phyloP scores from a whole-genome alignment of 2,888 invertebrate genomes.

The Acanthococcus lagerstroemiae region DNA sequence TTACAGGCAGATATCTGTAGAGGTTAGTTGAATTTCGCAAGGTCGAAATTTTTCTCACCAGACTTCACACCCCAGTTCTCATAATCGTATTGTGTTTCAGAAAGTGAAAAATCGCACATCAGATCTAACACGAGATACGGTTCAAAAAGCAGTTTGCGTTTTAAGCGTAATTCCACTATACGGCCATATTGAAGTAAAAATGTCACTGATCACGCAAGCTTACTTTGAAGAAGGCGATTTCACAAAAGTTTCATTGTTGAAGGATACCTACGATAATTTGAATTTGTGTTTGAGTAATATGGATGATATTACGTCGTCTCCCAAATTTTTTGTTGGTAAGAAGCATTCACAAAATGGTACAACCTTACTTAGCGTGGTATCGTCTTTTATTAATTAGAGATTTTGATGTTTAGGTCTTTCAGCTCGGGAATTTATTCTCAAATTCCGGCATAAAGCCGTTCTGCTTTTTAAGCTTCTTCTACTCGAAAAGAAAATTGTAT shows the following conservation, averaged over 20 bases:
- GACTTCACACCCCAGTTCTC: not conserved
- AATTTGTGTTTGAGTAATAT: conserved; percentile 65
- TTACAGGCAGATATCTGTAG: conserved; percentile 92
- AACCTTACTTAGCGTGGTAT: too few species aligned
- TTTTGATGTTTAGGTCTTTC: conserved; percentile 59
- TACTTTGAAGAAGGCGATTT: conserved; percentile 95
- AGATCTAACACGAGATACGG: conserved; percentile 92
- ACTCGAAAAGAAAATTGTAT: conserved; percentile 77
- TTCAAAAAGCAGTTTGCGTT: conserved; percentile 96
- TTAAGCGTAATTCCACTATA: conserved; percentile 82
- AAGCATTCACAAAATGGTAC: conserved; percentile 30
- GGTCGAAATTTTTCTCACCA: not conserved
- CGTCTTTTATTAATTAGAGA: conserved; percentile 16
- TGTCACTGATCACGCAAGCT: conserved; percentile 90
- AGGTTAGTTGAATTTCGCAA: conserved; percentile 49
- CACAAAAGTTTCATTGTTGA: conserved; percentile 71
- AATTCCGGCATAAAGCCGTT: conserved; percentile 85
- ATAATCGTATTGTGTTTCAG: conserved; percentile 48
- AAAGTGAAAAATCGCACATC: conserved; percentile 83
- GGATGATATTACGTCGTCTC: conserved; percentile 41
- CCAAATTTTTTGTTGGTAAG: conserved; percentile 58
- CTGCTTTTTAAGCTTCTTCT: conserved; percentile 85
- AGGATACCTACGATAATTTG: conserved; percentile 85
- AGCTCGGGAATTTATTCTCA: conserved; percentile 65
- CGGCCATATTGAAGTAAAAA: conserved; percentile 85